Evolutionary conservation across 2,113 vertebrate species (phyloP).

Genomic region (Nesoenas mayeri): DNA sequence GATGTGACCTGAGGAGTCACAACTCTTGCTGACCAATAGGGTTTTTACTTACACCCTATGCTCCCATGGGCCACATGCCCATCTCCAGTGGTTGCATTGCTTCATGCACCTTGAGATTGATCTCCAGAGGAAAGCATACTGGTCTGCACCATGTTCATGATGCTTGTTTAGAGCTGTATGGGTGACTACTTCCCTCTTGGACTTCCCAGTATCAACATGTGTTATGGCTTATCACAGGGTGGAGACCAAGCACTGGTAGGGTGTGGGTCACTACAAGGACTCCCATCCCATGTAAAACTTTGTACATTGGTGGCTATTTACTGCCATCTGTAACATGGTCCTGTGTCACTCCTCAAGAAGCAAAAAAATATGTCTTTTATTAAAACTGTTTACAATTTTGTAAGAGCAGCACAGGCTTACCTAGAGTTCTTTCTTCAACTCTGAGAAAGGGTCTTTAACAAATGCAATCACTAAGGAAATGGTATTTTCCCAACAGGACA

Average conservation of each 20-base stretch:
- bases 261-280: background rate
- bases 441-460: background rate
- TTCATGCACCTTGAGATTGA: background rate
- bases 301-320: background rate
- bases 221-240: background rate
- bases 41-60: fast-evolving
- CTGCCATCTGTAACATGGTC: background rate
- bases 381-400: background rate
- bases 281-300: background rate
- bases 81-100: background rate
- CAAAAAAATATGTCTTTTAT: background rate
- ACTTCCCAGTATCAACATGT: background rate
- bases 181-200: background rate
- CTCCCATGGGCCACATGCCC: background rate
- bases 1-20: background rate
- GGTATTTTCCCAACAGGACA: background rate
- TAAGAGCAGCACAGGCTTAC: background rate
- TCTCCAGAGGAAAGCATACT: background rate
- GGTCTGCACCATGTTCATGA: fast-evolving
- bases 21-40: fast-evolving
- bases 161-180: background rate
- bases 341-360: background rate
- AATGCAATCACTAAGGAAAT: background rate
- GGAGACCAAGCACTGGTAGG: background rate
- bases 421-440: background rate